Percentiles rank a stretch among this genome's conserved stretches.
phyloP scores from a whole-genome alignment of 53 echinoderm and acorn worm genomes.

The Actinopyga echinites region DNA sequence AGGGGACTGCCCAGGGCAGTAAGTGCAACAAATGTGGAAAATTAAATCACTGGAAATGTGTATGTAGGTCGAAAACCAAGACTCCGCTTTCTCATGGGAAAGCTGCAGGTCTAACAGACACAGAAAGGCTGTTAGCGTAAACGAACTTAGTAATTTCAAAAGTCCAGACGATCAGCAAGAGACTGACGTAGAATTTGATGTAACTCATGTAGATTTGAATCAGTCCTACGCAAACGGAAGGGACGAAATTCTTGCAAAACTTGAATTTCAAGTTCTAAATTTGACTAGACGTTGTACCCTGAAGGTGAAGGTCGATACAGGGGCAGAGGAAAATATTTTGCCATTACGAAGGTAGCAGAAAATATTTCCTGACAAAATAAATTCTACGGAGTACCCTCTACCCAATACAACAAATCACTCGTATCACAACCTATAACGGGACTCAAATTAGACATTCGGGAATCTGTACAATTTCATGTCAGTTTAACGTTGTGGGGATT shows the following conservation, averaged over 20 bases:
- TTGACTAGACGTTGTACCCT: background rate
- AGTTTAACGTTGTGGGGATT: background rate
- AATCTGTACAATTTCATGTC: conserved; percentile 34
- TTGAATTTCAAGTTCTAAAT: background rate
- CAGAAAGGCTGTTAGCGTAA: too few species aligned
- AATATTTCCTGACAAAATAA: conserved; percentile 15
- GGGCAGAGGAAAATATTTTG: conserved; percentile 27
- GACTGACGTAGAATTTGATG: too few species aligned
- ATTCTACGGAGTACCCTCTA: conserved; percentile 29
- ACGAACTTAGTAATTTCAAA: too few species aligned
- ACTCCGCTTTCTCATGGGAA: too few species aligned
- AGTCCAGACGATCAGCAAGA: too few species aligned
- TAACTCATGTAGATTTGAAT: too few species aligned
- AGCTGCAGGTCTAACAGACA: too few species aligned
- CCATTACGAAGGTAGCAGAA: conserved; percentile 17
- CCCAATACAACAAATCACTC: background rate
- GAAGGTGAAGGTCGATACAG: too few species aligned
- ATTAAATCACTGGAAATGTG: background rate
- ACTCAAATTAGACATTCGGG: conserved; percentile 58
- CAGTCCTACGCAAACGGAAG: too few species aligned
- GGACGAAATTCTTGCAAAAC: too few species aligned
- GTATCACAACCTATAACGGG: conserved; percentile 59
- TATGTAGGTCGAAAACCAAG: background rate
- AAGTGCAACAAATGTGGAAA: background rate
- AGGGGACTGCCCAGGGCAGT: conserved; percentile 17